Conservation (phyloP, 2,888 invertebrate species). For the Patella depressa region DNA sequence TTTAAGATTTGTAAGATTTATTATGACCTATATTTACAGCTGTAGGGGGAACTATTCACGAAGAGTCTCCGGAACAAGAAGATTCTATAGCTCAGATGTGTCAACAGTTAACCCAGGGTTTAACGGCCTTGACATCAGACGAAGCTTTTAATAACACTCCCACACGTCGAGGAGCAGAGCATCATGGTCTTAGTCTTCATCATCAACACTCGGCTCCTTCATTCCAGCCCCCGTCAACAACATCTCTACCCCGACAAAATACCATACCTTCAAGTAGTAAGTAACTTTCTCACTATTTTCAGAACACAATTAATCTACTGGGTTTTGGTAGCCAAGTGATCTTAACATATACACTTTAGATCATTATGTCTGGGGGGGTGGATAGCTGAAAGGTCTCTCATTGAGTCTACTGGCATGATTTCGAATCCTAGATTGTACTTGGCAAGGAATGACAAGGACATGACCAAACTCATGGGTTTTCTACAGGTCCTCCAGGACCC, state of each 20-base stretch:
- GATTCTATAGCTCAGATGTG: constrained; percentile 82
- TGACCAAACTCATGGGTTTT: too few species aligned
- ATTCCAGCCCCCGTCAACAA: constrained; percentile 34
- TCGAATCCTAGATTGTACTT: too few species aligned
- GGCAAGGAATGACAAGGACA: too few species aligned
- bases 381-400: too few species aligned
- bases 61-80: constrained; percentile 77
- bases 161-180: constrained; percentile 35
- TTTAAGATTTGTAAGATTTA: too few species aligned
- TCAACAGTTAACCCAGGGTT: constrained; percentile 83
- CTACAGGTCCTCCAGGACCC: too few species aligned
- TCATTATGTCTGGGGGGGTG: too few species aligned
- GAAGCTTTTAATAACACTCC: constrained; percentile 68
- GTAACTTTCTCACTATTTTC: background rate
- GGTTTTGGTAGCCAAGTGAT: too few species aligned
- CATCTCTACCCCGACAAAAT: constrained; percentile 47
- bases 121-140: constrained; percentile 80
- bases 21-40: constrained; percentile 9
- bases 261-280: constrained; percentile 35
- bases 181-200: constrained; percentile 29
- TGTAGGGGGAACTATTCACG: constrained; percentile 83
- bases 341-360: too few species aligned
- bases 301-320: too few species aligned
- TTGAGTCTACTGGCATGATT: too few species aligned
- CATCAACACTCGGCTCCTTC: constrained; percentile 44